Conservation (phyloP, 2,888 invertebrate species). For the Sepiola atlantica region DNA sequence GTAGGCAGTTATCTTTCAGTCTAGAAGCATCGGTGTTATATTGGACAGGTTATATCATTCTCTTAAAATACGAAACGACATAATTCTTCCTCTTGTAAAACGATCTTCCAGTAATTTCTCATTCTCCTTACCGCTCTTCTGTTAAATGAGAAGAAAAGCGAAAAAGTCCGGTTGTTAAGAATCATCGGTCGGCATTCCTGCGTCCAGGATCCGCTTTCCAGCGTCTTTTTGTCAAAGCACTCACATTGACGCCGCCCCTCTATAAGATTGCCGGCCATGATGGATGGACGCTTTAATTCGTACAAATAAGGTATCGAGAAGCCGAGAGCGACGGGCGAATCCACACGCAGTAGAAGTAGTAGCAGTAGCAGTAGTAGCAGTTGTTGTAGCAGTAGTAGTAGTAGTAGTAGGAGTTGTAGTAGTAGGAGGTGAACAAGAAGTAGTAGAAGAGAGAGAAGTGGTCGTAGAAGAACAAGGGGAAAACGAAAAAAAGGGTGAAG, state of each 20-base stretch:
- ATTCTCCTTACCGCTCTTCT: not conserved
- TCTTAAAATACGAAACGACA: conserved; percentile 20
- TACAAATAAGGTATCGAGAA: not conserved
- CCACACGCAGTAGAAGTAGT: too few species aligned
- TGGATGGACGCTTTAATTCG: not conserved
- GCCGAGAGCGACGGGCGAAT: too few species aligned
- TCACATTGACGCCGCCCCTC: not conserved
- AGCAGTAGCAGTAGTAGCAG: too few species aligned
- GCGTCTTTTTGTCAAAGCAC: conserved; percentile 32
- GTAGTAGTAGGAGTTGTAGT: too few species aligned
- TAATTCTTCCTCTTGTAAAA: not conserved
- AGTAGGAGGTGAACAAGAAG: too few species aligned
- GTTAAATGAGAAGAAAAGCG: conserved; percentile 3
- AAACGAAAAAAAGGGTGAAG: too few species aligned
- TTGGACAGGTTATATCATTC: conserved; percentile 32
- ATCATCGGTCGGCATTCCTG: not conserved
- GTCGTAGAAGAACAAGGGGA: too few species aligned
- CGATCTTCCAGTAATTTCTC: not conserved
- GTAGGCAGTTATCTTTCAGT: not conserved
- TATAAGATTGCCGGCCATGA: not conserved
- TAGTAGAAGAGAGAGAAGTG: too few species aligned
- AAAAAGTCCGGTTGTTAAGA: not conserved
- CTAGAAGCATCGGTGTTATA: not conserved
- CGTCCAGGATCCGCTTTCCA: not conserved
- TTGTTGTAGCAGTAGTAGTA: too few species aligned